Evolutionary conservation across 2,113 vertebrate genomes (phyloP).

Genomic region (Acanthochromis polyacanthus): DNA sequence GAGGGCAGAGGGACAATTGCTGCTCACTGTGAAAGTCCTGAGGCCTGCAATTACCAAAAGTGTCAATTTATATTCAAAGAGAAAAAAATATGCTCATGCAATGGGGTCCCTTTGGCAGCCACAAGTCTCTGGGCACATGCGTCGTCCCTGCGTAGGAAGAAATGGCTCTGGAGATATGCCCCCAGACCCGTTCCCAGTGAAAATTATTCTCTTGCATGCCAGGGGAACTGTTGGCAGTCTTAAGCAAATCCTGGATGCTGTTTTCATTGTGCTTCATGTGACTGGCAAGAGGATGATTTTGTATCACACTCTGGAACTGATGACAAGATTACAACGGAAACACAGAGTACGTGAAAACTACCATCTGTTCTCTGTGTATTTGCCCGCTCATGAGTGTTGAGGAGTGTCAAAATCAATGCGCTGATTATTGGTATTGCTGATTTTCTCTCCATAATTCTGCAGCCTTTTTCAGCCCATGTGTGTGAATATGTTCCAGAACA

Average conservation of each 20-base stretch:
- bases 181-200: not conserved
- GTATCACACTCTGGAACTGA: not conserved
- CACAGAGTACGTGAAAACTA: not conserved
- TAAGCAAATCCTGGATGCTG: constrained; percentile 7
- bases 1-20: no score
- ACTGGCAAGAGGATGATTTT: constrained; percentile 24
- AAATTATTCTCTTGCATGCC: constrained; percentile 33
- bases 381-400: not conserved
- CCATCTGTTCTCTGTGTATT: not conserved
- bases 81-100: no score
- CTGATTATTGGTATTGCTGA: not conserved
- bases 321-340: not conserved
- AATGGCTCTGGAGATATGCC: not conserved
- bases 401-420: not conserved
- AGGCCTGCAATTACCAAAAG: no score
- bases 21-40: no score
- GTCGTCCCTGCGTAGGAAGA: no score
- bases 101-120: no score
- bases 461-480: not conserved
- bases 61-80: no score
- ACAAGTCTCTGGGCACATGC: no score
- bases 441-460: not conserved
- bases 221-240: constrained; percentile 30
- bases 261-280: constrained; percentile 14
- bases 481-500: not conserved